Base-by-base conservation (phyloP, 1,140 invertebrate genomes). In the Drosophila rufa region DNA sequence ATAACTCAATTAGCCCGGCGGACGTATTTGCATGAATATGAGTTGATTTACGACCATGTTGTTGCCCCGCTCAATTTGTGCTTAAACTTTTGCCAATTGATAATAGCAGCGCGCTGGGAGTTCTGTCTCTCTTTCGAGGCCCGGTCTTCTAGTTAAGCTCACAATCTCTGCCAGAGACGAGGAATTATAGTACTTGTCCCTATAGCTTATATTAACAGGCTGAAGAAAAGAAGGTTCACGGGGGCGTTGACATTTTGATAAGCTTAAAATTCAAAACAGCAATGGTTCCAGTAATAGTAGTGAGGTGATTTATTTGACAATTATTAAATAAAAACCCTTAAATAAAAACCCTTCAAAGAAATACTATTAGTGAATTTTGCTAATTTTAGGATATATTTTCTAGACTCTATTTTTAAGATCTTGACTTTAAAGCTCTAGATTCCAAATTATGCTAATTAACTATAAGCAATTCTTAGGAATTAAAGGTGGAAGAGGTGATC, bases 1-100 rank as follows among this genome's bases (percentile, higher is more conserved):
- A 90, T 90, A 90, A 90, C 81, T 90, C 79, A 90, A 90, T 90
- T 90, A 90, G 70, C 68, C 68, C 75, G 55, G 46, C 85, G 78
- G 64, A 77, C 79, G 66, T 64, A 68, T 71, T 80, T 80, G 59
- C 77, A 80, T 76, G 58, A 66, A 48, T 61, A 60, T 56, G 45
- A 61, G 75, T 69, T 78, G 64, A 78, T 78, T 78, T 78, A 75
- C 46, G 74, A 46, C 61, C 38, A 36, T 66, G 74, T 75, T 66
- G 73, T 67, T 76, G 74, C 42, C 56, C 64, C 57, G 74, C 55
- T 77, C 75, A 77, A 77, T 78, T 78, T 61, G 50, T 78, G 66
- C 75, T 78, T 78, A 78, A 78, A 78, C 75, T 78, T 78, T 69
- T 78, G 56, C 75, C 74, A 78, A 78, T 78, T 78, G 75, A 78